phyloP scores from a whole-genome alignment of 2,113 vertebrate genomes.

The Rhea americana region DNA sequence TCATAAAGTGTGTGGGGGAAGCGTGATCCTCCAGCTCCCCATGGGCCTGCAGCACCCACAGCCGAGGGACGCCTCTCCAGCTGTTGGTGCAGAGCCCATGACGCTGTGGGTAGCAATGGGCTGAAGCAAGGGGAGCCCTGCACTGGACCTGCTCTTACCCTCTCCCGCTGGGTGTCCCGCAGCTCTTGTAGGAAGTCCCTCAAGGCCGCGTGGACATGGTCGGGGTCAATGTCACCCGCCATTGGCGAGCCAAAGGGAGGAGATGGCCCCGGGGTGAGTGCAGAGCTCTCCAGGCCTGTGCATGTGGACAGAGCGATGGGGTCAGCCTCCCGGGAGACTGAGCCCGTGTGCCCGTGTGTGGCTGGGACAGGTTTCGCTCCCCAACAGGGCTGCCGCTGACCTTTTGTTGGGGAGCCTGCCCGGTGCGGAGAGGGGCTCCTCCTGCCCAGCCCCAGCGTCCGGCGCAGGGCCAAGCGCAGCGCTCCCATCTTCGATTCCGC shows the following conservation, averaged over 20 bases:
- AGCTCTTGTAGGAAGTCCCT: conserved; percentile 74
- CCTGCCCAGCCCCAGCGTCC: conserved; percentile 64
- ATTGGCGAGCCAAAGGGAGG: not conserved
- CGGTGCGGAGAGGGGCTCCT: conserved; percentile 61
- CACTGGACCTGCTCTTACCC: conserved; percentile 50
- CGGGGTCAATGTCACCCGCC: conserved; percentile 67
- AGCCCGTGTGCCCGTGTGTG: not conserved
- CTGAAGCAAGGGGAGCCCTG: not conserved
- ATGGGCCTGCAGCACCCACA: too few species aligned
- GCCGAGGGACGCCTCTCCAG: not conserved
- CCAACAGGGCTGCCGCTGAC: conserved; percentile 49
- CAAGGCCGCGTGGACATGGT: conserved; percentile 63
- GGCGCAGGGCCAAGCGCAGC: conserved; percentile 73
- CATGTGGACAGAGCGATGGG: not conserved
- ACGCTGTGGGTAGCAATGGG: too few species aligned
- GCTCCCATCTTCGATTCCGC: conserved; percentile 69
- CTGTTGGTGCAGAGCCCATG: too few species aligned
- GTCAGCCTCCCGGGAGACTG: too few species aligned
- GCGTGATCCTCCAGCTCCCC: too few species aligned
- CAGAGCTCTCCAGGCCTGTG: not conserved
- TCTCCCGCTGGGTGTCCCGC: conserved; percentile 75
- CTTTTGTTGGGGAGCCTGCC: conserved; percentile 67
- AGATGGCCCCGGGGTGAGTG: not conserved
- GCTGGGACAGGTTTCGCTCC: too few species aligned
- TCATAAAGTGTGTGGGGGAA: too few species aligned